A percentile compares a stretch with the other conserved stretches of the same genome.
Conservation (phyloP, 2,888 invertebrate genomes). For the Eurytoma californica region DNA sequence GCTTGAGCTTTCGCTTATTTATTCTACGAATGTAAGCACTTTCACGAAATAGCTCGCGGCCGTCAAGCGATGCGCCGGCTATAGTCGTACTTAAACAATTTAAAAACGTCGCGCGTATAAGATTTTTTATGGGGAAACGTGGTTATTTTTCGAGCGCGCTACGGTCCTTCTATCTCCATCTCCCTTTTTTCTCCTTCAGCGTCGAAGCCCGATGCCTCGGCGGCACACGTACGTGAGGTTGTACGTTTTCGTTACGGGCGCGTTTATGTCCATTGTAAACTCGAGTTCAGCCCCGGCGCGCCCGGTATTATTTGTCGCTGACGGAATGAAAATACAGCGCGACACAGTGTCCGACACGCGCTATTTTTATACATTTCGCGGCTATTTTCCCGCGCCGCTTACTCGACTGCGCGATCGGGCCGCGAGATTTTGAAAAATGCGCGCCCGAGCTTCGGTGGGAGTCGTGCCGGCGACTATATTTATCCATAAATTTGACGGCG, state of each 20-base stretch:
- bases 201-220: conserved; percentile 30
- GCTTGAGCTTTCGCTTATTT: conserved; percentile 27
- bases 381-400: conserved; percentile 34
- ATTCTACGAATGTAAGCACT: conserved; percentile 45
- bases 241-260: conserved; percentile 49
- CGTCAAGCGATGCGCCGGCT: background rate
- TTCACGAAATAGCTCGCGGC: conserved; percentile 33
- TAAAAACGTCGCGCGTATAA: conserved; percentile 43
- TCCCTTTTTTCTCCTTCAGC: too few species aligned
- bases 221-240: conserved; percentile 51
- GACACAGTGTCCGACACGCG: conserved; percentile 37
- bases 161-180: background rate
- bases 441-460: background rate
- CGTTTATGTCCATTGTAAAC: conserved; percentile 50
- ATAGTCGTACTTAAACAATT: conserved; percentile 29
- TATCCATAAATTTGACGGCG: conserved; percentile 46
- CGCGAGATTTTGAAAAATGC: conserved; percentile 47
- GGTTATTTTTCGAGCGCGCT: conserved; percentile 44
- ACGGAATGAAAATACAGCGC: conserved; percentile 55
- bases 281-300: conserved; percentile 36
- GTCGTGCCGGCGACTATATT: conserved; percentile 39
- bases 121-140: conserved; percentile 45
- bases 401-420: conserved; percentile 33
- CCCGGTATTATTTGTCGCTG: conserved; percentile 50
- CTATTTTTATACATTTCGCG: conserved; percentile 50